These are phyloP conservation scores for Quadroppia sp. DNA, from an alignment of 2,888 invertebrate species.

Conservation along the genomic window DNA sequence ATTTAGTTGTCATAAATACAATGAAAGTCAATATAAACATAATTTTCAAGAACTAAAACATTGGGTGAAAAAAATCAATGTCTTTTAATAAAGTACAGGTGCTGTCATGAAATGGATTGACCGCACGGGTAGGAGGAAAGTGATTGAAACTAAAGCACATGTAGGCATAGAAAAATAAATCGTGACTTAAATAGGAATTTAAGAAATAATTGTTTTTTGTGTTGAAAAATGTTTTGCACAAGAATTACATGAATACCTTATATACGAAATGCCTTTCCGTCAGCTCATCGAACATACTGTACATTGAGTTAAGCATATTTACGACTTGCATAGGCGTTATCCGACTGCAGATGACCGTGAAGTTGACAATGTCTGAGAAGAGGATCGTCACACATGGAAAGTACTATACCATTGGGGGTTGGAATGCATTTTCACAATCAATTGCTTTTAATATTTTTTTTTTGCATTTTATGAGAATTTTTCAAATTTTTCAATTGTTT, in stretches of 20 bases:
- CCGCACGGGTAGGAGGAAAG: no score
- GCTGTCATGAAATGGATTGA: no score
- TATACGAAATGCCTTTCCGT: slow-evolving; percentile 90
- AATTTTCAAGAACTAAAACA: no score
- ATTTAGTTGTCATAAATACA: no score
- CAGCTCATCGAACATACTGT: slow-evolving; percentile 90
- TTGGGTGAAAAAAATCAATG: no score
- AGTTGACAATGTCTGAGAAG: slow-evolving; percentile 96
- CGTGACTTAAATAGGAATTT: not conserved
- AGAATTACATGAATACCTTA: slow-evolving; percentile 64
- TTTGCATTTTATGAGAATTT: no score
- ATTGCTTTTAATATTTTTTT: not conserved
- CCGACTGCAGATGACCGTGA: slow-evolving; percentile 92
- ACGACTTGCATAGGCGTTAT: slow-evolving; percentile 97
- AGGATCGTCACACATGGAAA: slow-evolving; percentile 92
- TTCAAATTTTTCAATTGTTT: no score
- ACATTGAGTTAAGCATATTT: slow-evolving; percentile 92
- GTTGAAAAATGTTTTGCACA: not conserved
- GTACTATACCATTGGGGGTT: slow-evolving; percentile 62
- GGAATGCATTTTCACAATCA: not conserved
- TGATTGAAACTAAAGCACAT: no score
- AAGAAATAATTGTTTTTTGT: not conserved
- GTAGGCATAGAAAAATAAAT: not conserved
- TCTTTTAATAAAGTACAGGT: no score
- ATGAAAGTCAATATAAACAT: no score